Evolutionary conservation across 2,797 vertebrate species (phyloP).

Genomic region (Mareca strepera): DNA sequence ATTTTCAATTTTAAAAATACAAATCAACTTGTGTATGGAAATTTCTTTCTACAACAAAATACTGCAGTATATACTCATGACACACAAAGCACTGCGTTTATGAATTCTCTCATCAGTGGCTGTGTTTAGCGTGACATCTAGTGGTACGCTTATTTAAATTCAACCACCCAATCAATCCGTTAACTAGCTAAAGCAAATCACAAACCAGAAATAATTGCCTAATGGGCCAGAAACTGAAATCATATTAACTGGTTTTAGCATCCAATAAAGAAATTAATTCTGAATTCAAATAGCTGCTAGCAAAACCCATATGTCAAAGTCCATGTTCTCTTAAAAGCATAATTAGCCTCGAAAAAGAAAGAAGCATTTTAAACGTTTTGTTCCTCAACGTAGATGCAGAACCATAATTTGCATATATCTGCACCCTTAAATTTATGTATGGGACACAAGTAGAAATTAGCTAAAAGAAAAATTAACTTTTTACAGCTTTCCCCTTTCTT

Average conservation of each 20-base stretch:
- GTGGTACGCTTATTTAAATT: fast-evolving
- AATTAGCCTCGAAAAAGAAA: not conserved
- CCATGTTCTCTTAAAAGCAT: not conserved
- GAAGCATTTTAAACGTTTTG: not conserved
- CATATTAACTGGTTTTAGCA: not conserved
- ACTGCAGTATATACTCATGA: not conserved
- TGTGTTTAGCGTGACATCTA: not conserved
- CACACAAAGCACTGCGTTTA: not conserved
- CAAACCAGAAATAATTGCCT: not conserved
- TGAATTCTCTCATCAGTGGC: fast-evolving
- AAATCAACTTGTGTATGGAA: not conserved
- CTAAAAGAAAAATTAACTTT: not conserved
- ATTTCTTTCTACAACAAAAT: not conserved
- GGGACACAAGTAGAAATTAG: not conserved
- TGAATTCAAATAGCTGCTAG: not conserved
- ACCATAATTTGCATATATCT: fast-evolving
- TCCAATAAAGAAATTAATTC: not conserved
- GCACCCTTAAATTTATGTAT: not conserved
- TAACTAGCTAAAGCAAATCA: not conserved
- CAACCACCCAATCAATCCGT: not conserved
- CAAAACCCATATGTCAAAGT: not conserved
- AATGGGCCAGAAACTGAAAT: not conserved
- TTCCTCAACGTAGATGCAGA: not conserved
- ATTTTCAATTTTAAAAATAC: not conserved
- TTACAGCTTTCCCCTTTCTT: not conserved